phyloP scores from a whole-genome alignment of 2,113 vertebrate genomes.

The Cichladusa arquata region DNA sequence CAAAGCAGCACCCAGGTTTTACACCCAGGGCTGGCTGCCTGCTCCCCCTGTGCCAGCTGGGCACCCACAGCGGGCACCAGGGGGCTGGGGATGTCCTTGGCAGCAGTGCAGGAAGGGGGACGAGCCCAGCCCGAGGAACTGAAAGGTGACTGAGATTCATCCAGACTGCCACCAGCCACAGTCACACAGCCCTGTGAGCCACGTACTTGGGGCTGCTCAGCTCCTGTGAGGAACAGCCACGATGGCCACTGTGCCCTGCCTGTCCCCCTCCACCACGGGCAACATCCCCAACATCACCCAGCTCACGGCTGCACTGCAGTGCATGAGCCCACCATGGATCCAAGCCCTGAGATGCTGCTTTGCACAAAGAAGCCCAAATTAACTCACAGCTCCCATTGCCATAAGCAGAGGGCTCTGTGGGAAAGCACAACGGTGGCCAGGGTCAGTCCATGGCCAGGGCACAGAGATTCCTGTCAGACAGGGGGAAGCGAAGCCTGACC shows the following conservation, averaged over 20 bases:
- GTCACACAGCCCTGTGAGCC: neutral
- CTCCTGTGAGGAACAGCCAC: fast-evolving
- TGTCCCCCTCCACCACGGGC: neutral
- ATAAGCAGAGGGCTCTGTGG: neutral
- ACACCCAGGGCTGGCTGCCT: neutral
- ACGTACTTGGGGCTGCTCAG: neutral
- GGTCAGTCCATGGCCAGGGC: neutral
- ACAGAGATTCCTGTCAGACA: too few relatives aligned
- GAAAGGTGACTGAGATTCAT: neutral
- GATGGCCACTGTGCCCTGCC: neutral
- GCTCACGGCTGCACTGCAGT: fast-evolving
- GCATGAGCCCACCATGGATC: neutral
- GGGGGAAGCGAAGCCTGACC: neutral
- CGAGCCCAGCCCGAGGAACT: neutral
- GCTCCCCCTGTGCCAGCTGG: fast-evolving
- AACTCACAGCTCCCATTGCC: neutral
- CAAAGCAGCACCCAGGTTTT: neutral
- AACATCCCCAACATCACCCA: neutral
- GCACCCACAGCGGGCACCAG: fast-evolving
- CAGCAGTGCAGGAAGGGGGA: neutral
- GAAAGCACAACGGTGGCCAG: neutral
- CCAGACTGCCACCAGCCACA: neutral
- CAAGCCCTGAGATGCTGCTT: neutral
- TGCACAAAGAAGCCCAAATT: neutral
- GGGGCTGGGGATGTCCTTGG: neutral